Percentiles rank a stretch among this genome's conserved stretches.
These are phyloP conservation scores for Odontamblyopus rebecca DNA, from an alignment of 2,797 vertebrate genomes.

Conservation along the genomic window DNA sequence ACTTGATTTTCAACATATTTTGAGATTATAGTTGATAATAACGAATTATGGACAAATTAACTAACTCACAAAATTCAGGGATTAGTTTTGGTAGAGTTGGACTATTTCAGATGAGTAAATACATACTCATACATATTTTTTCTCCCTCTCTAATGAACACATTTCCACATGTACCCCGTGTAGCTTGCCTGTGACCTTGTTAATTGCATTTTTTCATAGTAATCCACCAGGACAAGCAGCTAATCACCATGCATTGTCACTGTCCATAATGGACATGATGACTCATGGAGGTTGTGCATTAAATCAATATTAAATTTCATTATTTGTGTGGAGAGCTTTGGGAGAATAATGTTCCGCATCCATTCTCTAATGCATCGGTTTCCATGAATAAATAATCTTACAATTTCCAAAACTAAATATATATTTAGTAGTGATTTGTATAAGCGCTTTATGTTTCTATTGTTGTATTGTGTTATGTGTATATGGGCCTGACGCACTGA, in stretches of 20 bases:
- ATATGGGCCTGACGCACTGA: too few relatives aligned
- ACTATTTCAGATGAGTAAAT: too few relatives aligned
- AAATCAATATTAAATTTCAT: neutral
- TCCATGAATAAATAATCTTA: neutral
- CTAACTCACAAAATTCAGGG: too few relatives aligned
- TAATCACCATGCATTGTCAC: neutral
- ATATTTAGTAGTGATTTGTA: neutral
- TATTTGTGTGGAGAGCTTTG: neutral
- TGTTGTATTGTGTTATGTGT: too few relatives aligned
- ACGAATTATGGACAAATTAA: too few relatives aligned
- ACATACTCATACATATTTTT: too few relatives aligned
- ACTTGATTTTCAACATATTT: too few relatives aligned
- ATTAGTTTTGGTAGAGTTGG: too few relatives aligned
- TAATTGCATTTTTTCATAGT: neutral
- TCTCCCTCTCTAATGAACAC: neutral
- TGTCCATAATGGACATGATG: neutral
- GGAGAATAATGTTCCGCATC: neutral
- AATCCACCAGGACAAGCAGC: neutral
- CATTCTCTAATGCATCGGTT: neutral
- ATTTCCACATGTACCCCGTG: neutral
- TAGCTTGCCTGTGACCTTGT: neutral
- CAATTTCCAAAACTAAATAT: neutral
- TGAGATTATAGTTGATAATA: too few relatives aligned
- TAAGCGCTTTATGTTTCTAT: too few relatives aligned
- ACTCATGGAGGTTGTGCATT: neutral